Percentiles rank a stretch among this genome's conserved stretches.
These are phyloP conservation scores for Ariopsis seemanni DNA, from an alignment of 2,113 vertebrate genomes.

Conservation along the genomic window DNA sequence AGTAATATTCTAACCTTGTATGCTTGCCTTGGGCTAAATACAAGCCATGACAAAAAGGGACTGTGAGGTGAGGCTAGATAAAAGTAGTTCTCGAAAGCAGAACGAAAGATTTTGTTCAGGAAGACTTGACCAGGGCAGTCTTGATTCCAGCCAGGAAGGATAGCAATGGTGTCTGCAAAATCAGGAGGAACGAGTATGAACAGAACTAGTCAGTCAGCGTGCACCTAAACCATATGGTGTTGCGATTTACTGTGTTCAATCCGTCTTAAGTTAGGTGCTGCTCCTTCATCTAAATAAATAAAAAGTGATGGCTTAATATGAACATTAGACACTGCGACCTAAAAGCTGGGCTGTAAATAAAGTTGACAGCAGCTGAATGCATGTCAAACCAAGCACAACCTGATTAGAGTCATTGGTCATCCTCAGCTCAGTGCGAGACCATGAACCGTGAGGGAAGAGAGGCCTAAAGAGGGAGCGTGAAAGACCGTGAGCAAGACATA, in stretches of 20 bases:
- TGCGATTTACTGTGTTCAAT: no score
- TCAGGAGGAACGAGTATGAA: not conserved
- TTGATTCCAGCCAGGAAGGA: not conserved
- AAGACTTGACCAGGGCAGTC: not conserved
- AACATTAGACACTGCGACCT: not conserved
- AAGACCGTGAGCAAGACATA: not conserved
- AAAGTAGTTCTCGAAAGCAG: not conserved
- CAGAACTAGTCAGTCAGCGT: not conserved
- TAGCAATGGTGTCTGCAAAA: not conserved
- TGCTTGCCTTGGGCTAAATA: not conserved
- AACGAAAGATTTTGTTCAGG: not conserved
- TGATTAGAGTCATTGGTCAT: constrained; percentile 20
- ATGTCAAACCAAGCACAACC: not conserved
- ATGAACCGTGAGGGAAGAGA: not conserved
- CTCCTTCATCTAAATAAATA: not conserved
- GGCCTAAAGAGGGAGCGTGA: not conserved
- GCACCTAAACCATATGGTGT: not conserved
- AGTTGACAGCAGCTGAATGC: constrained; percentile 8
- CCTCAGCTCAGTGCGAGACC: constrained; percentile 39
- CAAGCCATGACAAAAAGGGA: not conserved
- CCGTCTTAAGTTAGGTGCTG: not conserved
- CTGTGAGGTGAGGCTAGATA: not conserved
- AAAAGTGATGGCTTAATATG: not conserved
- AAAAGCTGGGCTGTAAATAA: constrained; percentile 6
- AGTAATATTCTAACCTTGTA: no score